phyloP scores from a whole-genome alignment of 2,113 vertebrate genomes.

The Phaethornis superciliosus region DNA sequence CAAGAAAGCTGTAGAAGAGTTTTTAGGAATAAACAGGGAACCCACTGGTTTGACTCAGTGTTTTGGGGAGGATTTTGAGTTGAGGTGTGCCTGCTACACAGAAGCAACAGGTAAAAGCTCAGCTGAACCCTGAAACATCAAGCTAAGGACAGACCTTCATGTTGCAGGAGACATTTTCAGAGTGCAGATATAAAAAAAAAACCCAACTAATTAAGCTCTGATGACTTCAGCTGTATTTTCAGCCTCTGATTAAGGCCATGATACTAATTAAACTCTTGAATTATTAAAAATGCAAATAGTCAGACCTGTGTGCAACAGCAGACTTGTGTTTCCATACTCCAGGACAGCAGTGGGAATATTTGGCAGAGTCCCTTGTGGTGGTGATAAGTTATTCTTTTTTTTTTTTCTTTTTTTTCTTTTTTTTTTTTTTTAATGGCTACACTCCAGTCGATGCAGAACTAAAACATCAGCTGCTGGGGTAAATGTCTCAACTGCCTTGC shows the following conservation, averaged over 20 bases:
- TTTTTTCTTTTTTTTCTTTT: background rate
- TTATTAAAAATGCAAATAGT: constrained; percentile 78
- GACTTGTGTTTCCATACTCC: constrained; percentile 3
- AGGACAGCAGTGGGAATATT: constrained; percentile 10
- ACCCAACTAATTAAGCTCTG: constrained; percentile 74
- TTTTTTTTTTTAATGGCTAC: background rate
- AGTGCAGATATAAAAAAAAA: background rate
- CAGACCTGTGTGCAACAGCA: constrained; percentile 54
- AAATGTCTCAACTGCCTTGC: background rate
- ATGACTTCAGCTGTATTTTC: constrained; percentile 77
- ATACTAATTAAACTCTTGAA: constrained; percentile 78
- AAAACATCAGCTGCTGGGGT: background rate
- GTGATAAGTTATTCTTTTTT: background rate
- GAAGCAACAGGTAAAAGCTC: background rate
- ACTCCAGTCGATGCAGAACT: background rate
- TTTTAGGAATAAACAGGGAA: background rate
- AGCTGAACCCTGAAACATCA: background rate
- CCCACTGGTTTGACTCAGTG: fast-evolving
- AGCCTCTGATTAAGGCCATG: constrained; percentile 75
- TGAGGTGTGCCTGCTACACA: background rate
- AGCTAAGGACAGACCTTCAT: constrained; percentile 3
- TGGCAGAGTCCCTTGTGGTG: background rate
- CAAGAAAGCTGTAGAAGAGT: background rate
- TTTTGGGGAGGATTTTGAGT: background rate
- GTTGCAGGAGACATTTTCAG: constrained; percentile 24